Evolutionary conservation across 2,797 vertebrate species (phyloP).

Genomic region (Neosilurus hyrtlii): DNA sequence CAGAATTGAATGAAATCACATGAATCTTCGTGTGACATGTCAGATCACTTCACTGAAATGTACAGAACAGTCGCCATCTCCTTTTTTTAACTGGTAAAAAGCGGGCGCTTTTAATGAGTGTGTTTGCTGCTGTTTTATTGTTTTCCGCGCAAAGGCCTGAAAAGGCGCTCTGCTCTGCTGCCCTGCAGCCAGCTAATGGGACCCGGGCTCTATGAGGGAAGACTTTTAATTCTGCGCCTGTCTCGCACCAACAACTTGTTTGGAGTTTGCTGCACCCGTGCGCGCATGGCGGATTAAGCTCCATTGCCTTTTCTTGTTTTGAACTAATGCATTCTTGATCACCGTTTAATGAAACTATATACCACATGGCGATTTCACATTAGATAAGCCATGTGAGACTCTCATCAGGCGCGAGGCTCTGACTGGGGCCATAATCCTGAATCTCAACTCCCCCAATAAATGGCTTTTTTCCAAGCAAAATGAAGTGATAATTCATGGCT

Average conservation of each 20-base stretch:
- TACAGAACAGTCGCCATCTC: conserved; percentile 52
- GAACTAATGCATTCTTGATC: conserved; percentile 99
- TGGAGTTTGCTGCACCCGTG: conserved; percentile 99
- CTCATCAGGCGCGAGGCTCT: conserved; percentile 99
- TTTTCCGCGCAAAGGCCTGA: conserved; percentile 75
- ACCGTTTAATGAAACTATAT: conserved; percentile 99
- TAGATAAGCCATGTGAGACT: conserved; percentile 99
- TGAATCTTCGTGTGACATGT: not conserved
- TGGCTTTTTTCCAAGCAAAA: conserved; percentile 94
- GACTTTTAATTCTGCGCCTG: conserved; percentile 99
- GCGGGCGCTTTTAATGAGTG: conserved; percentile 68
- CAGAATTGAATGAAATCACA: not conserved
- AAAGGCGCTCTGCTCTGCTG: conserved; percentile 79
- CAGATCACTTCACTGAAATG: not conserved
- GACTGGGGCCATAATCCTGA: conserved; percentile 99
- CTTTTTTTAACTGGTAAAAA: conserved; percentile 55
- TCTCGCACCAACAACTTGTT: conserved; percentile 99
- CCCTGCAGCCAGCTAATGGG: conserved; percentile 95
- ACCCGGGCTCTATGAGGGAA: conserved; percentile 97
- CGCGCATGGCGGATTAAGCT: conserved; percentile 99
- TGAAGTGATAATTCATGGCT: conserved; percentile 83
- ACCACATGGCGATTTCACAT: conserved; percentile 99
- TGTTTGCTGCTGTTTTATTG: conserved; percentile 71
- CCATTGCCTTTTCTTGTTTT: conserved; percentile 99
- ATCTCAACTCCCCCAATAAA: conserved; percentile 99